These are phyloP conservation scores for Catharus fuscescens DNA, from an alignment of 2,113 vertebrate species.

Conservation along the genomic window DNA sequence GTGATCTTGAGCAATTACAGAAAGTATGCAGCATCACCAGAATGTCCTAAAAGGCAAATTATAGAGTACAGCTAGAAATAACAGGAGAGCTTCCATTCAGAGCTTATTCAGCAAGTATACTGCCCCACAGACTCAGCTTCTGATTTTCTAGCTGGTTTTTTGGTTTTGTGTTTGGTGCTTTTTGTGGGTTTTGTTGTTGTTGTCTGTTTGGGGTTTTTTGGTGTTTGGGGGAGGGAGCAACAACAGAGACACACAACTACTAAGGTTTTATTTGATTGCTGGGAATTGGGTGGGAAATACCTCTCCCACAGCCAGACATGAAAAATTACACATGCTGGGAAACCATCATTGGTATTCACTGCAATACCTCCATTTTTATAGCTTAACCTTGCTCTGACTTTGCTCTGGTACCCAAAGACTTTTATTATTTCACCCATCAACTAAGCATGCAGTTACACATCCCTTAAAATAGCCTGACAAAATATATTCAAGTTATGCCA, in stretches of 20 bases:
- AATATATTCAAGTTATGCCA: neutral
- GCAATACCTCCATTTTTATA: neutral
- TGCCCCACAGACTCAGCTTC: neutral
- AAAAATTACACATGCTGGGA: neutral
- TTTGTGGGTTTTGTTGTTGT: neutral
- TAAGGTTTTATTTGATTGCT: neutral
- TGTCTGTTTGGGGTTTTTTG: neutral
- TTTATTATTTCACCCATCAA: neutral
- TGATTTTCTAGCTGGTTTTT: neutral
- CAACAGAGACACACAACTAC: neutral
- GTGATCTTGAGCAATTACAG: neutral
- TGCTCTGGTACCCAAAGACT: neutral
- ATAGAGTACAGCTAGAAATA: neutral
- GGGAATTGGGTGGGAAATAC: neutral
- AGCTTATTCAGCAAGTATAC: neutral
- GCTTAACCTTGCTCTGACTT: conserved; percentile 5
- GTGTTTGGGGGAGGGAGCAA: no score
- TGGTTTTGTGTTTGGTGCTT: neutral
- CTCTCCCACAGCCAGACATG: neutral
- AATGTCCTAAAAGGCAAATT: neutral
- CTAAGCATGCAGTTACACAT: neutral
- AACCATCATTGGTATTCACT: neutral
- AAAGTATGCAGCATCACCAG: neutral
- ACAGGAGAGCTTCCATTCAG: neutral
- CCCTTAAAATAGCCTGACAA: neutral